Conservation (phyloP, 2,888 invertebrate species). For the Drosophila borborema region DNA sequence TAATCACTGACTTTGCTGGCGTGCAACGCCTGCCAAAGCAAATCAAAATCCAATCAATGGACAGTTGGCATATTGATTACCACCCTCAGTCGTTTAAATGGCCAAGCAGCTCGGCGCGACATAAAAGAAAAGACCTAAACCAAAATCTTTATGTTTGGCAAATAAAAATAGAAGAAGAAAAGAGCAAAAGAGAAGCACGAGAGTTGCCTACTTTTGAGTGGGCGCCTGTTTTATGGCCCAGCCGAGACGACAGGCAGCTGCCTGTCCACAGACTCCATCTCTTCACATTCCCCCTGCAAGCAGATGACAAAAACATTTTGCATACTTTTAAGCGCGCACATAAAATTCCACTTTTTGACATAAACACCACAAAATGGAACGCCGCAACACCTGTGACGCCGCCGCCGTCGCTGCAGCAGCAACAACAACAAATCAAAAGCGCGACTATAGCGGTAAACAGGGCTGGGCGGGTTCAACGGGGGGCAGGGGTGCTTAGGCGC, state of each 20-base stretch:
- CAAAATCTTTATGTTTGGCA: constrained; percentile 37
- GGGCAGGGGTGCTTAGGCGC: not conserved
- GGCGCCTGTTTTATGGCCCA: constrained; percentile 38
- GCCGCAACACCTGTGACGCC: constrained; percentile 69
- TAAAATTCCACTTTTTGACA: constrained; percentile 77
- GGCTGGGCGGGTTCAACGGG: not conserved
- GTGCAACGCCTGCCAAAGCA: constrained; percentile 50
- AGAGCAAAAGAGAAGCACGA: not conserved
- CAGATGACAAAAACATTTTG: constrained; percentile 55
- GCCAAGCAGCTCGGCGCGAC: constrained; percentile 17
- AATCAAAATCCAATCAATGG: constrained; percentile 78
- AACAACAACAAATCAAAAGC: constrained; percentile 69
- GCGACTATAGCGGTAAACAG: constrained; percentile 12
- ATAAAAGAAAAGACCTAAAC: not conserved
- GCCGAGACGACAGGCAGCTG: constrained; percentile 37
- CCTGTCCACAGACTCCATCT: not conserved
- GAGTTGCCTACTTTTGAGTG: constrained; percentile 73
- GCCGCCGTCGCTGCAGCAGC: not conserved
- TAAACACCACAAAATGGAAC: constrained; percentile 68
- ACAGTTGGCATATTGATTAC: constrained; percentile 73
- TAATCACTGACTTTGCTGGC: constrained; percentile 46
- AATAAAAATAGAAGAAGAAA: constrained; percentile 32
- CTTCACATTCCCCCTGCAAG: not conserved
- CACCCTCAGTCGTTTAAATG: constrained; percentile 11
- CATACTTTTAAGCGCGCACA: constrained; percentile 73